Base-by-base conservation (phyloP, 2,888 invertebrate species). In the Parnassius apollo region DNA sequence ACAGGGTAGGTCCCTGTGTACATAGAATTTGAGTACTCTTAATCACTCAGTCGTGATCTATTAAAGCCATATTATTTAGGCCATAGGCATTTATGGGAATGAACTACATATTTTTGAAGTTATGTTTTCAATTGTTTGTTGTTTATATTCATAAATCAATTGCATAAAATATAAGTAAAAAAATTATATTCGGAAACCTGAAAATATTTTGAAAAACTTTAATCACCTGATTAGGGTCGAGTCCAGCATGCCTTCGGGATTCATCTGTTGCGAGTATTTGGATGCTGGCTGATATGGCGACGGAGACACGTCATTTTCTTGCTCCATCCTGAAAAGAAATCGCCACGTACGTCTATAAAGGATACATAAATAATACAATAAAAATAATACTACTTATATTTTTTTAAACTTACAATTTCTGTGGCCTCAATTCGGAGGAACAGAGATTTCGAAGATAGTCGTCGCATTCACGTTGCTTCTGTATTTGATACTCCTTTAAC, bases 401-500 rank as follows among this genome's bases (percentile, higher is more conserved):
- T 9, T 11, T 11, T 59, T 59, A 59, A 66, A 81, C 82, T 82
- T 77, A 91, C 90, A 80, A 80, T 77, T 87, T 83, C 72, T 82
- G 87, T 67, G 80, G 83, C 72, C 83, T 79, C 70, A 82, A 69
- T 66, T 91, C 89, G 1, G 87, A 78, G 22, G 90, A 84, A 77
- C 87, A 86, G 18, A 91, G 81, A 75, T 88, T 90, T 58, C 90
- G 83, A 3, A 91, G 73, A 71, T 91, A 91, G 69, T 88, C 90
- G 73, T 91, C 91, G 71, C 91, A 91, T 76, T 91, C 91, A 57
- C 94, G 93, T 80, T 95, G 95, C 76, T 95, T 96, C 75, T 95
- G 95, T 70, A 95, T 94, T 81, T 96, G 96, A 78, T 95, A 97
- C 78, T 96, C 96, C 76, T 95, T 96, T 73, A 96, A 93, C 64